Evolutionary conservation across 2,113 vertebrate species (phyloP).

Genomic region (Gila orcuttii): DNA sequence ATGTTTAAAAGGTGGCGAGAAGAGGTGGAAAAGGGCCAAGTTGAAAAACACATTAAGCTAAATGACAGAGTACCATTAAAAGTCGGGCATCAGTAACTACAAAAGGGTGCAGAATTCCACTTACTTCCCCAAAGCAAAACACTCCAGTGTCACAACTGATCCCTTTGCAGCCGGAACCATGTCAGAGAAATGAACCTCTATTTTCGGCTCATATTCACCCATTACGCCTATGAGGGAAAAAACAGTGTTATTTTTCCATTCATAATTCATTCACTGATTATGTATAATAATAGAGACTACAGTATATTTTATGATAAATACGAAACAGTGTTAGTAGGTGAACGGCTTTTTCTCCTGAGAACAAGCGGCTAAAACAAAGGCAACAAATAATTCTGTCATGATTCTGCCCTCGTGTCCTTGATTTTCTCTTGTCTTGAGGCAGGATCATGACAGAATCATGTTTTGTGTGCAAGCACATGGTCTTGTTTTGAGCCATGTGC

Average conservation of each 20-base stretch:
- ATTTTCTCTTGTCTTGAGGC: too few relatives aligned
- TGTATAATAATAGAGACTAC: constrained; percentile 51
- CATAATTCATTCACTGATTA: constrained; percentile 65
- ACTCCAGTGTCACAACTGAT: constrained; percentile 90
- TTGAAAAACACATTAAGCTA: constrained; percentile 29
- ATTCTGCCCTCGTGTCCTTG: too few relatives aligned
- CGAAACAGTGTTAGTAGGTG: constrained; percentile 40
- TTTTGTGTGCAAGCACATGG: too few relatives aligned
- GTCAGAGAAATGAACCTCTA: constrained; percentile 95
- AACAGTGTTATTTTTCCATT: constrained; percentile 60
- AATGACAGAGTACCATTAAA: constrained; percentile 36
- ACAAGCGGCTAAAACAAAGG: constrained; percentile 54
- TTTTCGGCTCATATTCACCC: constrained; percentile 97
- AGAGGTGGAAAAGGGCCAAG: constrained; percentile 13
- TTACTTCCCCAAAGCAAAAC: constrained; percentile 97
- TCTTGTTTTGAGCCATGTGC: too few relatives aligned
- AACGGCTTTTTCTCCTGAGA: constrained; percentile 56
- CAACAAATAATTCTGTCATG: constrained; percentile 65
- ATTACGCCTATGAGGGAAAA: constrained; percentile 82
- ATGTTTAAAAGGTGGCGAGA: constrained; percentile 34
- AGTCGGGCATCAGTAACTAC: background rate
- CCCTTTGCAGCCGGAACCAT: constrained; percentile 89
- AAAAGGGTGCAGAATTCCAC: constrained; percentile 67
- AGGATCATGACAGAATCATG: too few relatives aligned
- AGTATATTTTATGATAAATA: constrained; percentile 59